These are phyloP conservation scores for Etheostoma cragini DNA, from an alignment of 2,113 vertebrate genomes.

Conservation along the genomic window DNA sequence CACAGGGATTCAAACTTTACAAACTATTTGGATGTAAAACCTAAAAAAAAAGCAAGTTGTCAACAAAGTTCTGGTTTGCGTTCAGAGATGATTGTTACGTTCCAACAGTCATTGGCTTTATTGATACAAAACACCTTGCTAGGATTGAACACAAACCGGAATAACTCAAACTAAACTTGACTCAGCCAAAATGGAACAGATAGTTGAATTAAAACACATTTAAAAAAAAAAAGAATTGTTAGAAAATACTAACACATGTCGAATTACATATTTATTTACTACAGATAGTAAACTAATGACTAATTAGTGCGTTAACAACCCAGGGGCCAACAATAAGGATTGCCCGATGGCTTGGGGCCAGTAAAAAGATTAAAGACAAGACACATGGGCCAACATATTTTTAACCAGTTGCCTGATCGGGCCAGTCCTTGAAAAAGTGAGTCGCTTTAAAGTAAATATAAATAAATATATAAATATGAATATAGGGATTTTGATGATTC, in stretches of 20 bases:
- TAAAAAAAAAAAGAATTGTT: neutral
- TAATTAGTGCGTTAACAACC: neutral
- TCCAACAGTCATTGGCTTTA: neutral
- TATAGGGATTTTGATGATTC: too few relatives aligned
- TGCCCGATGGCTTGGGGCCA: too few relatives aligned
- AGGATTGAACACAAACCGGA: neutral
- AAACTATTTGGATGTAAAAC: slow-evolving; percentile 15
- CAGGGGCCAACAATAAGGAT: too few relatives aligned
- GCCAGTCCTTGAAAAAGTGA: too few relatives aligned
- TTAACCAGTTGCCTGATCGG: too few relatives aligned
- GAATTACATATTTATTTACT: neutral
- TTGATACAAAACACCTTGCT: neutral
- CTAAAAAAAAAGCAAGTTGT: slow-evolving; percentile 12
- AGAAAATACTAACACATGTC: neutral
- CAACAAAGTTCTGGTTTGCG: slow-evolving; percentile 21
- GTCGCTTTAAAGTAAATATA: too few relatives aligned
- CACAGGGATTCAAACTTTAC: neutral
- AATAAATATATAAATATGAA: too few relatives aligned
- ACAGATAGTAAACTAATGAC: neutral
- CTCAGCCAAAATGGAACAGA: neutral
- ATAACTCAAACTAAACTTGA: neutral
- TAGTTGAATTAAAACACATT: neutral
- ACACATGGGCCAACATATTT: too few relatives aligned
- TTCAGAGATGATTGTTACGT: slow-evolving; percentile 2
- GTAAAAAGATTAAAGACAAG: too few relatives aligned